phyloP scores from a whole-genome alignment of 1,140 invertebrate species.

The Pollicipes pollicipes region DNA sequence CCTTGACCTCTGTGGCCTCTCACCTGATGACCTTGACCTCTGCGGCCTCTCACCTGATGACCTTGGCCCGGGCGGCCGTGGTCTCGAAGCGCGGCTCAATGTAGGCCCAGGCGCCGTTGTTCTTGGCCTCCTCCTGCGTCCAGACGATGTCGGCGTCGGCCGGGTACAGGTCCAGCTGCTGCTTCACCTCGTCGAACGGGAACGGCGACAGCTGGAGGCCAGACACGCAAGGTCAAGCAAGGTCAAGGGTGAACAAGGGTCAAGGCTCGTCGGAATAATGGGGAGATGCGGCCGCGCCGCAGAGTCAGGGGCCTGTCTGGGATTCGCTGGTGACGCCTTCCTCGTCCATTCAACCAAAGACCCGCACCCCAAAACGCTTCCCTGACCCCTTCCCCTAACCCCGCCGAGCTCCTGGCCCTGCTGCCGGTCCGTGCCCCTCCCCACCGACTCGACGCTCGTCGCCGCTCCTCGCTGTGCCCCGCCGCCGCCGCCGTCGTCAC shows the following conservation, averaged over 20 bases:
- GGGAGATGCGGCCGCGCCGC: too few relatives aligned
- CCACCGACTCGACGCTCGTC: too few relatives aligned
- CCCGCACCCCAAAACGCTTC: too few relatives aligned
- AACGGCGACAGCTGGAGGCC: conserved; percentile 71
- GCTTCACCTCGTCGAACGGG: conserved; percentile 86
- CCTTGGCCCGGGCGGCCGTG: conserved; percentile 34
- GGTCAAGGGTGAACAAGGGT: too few relatives aligned
- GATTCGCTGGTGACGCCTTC: not conserved
- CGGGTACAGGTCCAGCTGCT: conserved; percentile 76
- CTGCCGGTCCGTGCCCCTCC: not conserved
- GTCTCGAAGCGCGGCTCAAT: conserved; percentile 83
- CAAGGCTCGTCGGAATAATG: too few relatives aligned
- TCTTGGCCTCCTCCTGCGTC: conserved; percentile 98
- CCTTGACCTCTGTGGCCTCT: not conserved
- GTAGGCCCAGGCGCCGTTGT: conserved; percentile 93
- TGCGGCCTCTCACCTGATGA: conserved; percentile 17
- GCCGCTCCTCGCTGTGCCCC: not conserved
- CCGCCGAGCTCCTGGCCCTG: too few relatives aligned
- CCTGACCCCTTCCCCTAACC: too few relatives aligned
- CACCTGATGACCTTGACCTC: not conserved
- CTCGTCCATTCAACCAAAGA: too few relatives aligned
- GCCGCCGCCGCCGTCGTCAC: conserved; percentile 29
- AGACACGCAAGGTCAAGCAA: too few relatives aligned
- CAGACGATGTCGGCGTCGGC: conserved; percentile 67
- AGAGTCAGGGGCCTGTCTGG: too few relatives aligned